phyloP scores from a whole-genome alignment of 2,888 invertebrate species.

The Latrodectus hesperus region DNA sequence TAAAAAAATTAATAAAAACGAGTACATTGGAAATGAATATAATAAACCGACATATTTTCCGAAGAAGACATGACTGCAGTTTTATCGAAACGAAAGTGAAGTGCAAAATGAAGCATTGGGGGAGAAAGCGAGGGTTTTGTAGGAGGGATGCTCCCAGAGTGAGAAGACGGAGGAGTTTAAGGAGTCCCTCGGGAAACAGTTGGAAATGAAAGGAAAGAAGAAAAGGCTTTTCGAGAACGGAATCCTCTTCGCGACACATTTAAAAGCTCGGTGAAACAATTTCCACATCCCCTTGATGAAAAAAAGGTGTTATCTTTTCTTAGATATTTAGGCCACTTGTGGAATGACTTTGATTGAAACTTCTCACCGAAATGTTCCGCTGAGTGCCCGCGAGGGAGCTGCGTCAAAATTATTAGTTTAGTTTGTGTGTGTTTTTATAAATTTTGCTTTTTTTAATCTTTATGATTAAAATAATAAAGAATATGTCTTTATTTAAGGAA shows the following conservation, averaged over 20 bases:
- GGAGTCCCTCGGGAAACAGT: slow-evolving; percentile 37
- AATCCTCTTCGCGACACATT: slow-evolving; percentile 54
- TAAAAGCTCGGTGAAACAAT: slow-evolving; percentile 63
- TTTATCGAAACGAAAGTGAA: neutral
- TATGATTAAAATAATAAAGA: no score
- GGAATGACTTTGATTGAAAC: neutral
- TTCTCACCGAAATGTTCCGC: no score
- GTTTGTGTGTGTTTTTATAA: no score
- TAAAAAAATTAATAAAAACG: no score
- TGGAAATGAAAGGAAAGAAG: slow-evolving; percentile 45
- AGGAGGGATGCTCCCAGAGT: slow-evolving; percentile 11
- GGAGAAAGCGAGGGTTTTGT: slow-evolving; percentile 29
- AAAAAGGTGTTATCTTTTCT: slow-evolving; percentile 62
- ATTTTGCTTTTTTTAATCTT: no score
- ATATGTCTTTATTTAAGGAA: no score
- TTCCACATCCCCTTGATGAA: slow-evolving; percentile 54
- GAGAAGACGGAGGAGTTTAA: slow-evolving; percentile 16
- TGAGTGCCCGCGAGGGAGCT: no score
- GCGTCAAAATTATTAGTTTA: no score
- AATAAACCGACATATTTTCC: no score
- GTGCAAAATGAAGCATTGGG: neutral
- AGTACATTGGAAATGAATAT: no score
- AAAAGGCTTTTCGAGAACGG: slow-evolving; percentile 34
- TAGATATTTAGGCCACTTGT: slow-evolving; percentile 57
- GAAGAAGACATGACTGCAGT: neutral